Base-by-base conservation (phyloP, 2,113 vertebrate genomes). In the Rostratula benghalensis region DNA sequence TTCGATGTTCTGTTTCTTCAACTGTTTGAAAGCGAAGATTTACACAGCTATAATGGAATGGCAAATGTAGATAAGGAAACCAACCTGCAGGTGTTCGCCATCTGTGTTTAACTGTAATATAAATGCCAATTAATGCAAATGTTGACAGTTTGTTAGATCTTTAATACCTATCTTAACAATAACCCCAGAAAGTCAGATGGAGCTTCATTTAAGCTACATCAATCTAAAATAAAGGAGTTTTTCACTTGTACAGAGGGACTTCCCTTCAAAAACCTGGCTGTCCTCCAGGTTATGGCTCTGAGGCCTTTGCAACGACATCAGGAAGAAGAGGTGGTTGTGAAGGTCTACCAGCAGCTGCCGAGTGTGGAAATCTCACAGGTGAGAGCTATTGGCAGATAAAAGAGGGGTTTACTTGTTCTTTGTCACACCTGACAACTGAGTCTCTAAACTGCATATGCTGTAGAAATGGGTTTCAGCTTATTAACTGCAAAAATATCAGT, bases 101-200 rank as follows among this genome's bases (percentile, higher is more conserved):
- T 83, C 61, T 96, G 54, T 33, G 78, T 21, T 94, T 85, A 93
- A 90, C 54, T 87, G 35, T 51, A 87, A 80, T 39, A 71, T 57
- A 97, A 96, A 87, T 94, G 39, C 21, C 59, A 92, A 28, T 89
- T 95, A 97, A 94, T 95, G 51, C 37, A 95, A 96, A 84, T 71
- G 24, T 93, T 86, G 63, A n/a, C 16, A 95, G 84, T 65, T 89
- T 82, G 54, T 94, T 70, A 46, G 77, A 59, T 92, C 51, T 84
- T 95, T 91, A 95, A 64, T 68, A 84, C 67, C 90, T 93, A 69
- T 79, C 61, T 93, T 86, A 90, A 91, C 64, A 96, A 92, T 91
- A 95, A 95, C 23, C 31, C 48, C 68, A 39, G 84, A 71, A 74
- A 69, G 25, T 93, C 46, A 93, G 68, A 41, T 85, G 35, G 56